Evolutionary conservation across 2,888 invertebrate species (phyloP), one percentile per base, ranked within the genome.

Genomic region (Esperia sulphurella): DNA sequence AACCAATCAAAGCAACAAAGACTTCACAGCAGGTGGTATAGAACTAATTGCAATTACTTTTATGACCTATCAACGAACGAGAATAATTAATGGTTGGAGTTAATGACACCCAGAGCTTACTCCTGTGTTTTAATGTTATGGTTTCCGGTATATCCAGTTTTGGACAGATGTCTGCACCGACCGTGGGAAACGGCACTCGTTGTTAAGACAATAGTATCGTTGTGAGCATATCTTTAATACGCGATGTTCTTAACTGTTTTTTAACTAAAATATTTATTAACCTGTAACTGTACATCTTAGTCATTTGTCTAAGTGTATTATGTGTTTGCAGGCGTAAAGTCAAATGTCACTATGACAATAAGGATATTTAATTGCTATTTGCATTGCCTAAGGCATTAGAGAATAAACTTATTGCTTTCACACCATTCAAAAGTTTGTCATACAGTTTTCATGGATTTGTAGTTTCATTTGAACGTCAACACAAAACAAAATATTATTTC

Each of bases 61-160:
- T 46, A 33, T 37, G 37, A 37, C 14, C 38, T 21, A 39, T 39
- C 31, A 10, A 35, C 42, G 39, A 21, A 31, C 14, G 43, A 43
- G 43, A 43, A 29, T 30, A 30, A 41, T 29, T 30, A 30, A 41
- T 30, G 35, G 37, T 30, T 37, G 41, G 33, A 35, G 13, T 41
- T 44, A 50, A 50, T 42, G 45, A 43, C 41, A 44, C 69, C 79
- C 77, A 77, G 75, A 75, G 77, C 61, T 65, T 62, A 63, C 59
- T 69, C 73, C 67, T 61, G 57, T 57, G 58, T 63, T 62, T 61
- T 62, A 59, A 55, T 61, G 45, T 51, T 63, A 65, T 57, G 59
- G 61, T 80, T 79, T 85, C 87, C 85, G 83, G 88, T 86, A 77
- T 78, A 69, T 80, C 87, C 75, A 80, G 86, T 88, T 84, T 79